phyloP scores from a whole-genome alignment of 2,888 invertebrate species.

The Reticulitermes lucifugus region DNA sequence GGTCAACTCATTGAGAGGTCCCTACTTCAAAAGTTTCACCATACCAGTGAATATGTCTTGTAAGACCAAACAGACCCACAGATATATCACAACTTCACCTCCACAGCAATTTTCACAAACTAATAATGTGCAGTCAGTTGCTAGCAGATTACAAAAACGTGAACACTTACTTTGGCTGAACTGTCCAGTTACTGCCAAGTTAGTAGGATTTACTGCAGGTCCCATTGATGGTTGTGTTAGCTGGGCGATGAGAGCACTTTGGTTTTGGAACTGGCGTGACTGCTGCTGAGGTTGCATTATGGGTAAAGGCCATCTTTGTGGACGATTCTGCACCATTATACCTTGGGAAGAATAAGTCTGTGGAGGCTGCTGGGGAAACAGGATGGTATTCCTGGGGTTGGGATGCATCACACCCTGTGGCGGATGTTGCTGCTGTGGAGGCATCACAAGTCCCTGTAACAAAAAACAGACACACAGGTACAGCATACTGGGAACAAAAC shows the following conservation, averaged over 20 bases:
- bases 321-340: constrained; percentile 60
- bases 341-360: constrained; percentile 31
- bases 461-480: no score
- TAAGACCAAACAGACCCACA: no score
- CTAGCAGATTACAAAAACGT: background rate
- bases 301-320: constrained; percentile 71
- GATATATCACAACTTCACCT: no score
- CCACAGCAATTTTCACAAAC: no score
- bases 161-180: constrained; percentile 34
- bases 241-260: constrained; percentile 69
- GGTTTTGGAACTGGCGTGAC: constrained; percentile 46
- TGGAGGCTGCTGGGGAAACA: constrained; percentile 26
- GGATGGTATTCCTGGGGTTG: constrained; percentile 7
- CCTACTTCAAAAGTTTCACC: no score
- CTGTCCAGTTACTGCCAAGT: constrained; percentile 24
- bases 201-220: constrained; percentile 25
- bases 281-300: constrained; percentile 54
- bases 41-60: no score
- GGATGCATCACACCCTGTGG: constrained; percentile 42
- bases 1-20: no score
- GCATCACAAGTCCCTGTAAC: constrained; percentile 46
- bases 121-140: background rate
- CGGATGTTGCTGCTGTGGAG: constrained; percentile 54
- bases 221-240: constrained; percentile 66
- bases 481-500: no score